A percentile compares a stretch with the other conserved stretches of the same genome.
Evolutionary conservation across 2,113 vertebrate genomes (phyloP).

Genomic region (Crocuta crocuta): DNA sequence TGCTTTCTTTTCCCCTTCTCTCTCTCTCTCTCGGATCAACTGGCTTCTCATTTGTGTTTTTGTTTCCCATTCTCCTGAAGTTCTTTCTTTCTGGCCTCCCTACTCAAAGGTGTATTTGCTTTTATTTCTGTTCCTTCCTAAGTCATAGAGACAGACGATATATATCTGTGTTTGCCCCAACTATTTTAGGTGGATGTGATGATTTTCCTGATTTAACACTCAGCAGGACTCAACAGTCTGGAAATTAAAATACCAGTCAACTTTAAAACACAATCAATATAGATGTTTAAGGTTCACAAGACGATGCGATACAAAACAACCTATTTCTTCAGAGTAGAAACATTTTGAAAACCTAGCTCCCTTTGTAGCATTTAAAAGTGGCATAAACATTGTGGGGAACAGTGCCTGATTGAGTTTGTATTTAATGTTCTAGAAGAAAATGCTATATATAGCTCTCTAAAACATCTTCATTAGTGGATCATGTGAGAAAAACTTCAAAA

Average conservation of each 20-base stretch:
- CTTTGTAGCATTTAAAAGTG: background rate
- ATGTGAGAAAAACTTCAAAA: background rate
- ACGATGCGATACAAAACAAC: no score
- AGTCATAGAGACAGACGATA: background rate
- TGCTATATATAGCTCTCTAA: background rate
- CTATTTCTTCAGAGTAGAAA: background rate
- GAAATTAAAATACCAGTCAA: background rate
- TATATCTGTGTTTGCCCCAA: background rate
- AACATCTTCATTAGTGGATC: background rate
- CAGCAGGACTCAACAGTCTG: background rate
- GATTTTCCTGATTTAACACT: background rate
- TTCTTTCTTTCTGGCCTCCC: fast-evolving
- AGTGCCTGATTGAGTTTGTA: background rate
- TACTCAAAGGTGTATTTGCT: background rate
- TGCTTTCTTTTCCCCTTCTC: background rate
- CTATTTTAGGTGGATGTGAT: background rate
- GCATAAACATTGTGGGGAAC: fast-evolving
- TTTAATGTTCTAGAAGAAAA: background rate
- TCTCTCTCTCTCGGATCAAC: background rate
- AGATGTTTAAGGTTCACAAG: background rate
- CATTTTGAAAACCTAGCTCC: background rate
- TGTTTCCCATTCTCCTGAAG: no score
- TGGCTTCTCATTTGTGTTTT: background rate
- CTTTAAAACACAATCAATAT: background rate
- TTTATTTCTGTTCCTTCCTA: background rate